Evolutionary conservation across 2,113 vertebrate species (phyloP).

Genomic region (Regulus satrapa): DNA sequence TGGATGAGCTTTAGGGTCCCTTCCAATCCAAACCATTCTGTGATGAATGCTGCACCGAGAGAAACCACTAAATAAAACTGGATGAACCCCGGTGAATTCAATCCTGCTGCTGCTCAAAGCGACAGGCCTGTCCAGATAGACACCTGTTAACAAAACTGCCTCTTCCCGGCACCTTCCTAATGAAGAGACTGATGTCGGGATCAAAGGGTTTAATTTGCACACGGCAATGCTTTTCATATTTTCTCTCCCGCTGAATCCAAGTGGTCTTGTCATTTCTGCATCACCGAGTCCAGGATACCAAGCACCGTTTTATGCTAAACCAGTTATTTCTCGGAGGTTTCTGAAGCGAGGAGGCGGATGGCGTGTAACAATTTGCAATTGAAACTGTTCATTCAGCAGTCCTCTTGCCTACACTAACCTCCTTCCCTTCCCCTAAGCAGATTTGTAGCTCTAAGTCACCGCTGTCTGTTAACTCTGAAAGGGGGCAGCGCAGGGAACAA

Average conservation of each 20-base stretch:
- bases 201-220: constrained; percentile 37
- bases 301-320: not conserved
- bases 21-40: not conserved
- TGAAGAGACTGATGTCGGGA: constrained; percentile 51
- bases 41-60: not conserved
- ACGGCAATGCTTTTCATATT: not conserved
- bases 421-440: constrained; percentile 45
- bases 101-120: not conserved
- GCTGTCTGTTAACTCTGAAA: constrained; percentile 25
- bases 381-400: not conserved
- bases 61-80: not conserved
- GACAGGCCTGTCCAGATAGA: not conserved
- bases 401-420: not conserved
- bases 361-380: not conserved
- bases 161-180: constrained; percentile 16
- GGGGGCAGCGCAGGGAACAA: not conserved
- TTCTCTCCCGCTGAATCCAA: constrained; percentile 4
- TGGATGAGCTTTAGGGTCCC: not conserved
- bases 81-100: not conserved
- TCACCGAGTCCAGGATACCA: not conserved
- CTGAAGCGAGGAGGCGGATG: not conserved
- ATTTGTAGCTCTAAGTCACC: constrained; percentile 52
- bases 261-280: not conserved
- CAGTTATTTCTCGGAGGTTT: not conserved
- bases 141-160: not conserved